phyloP scores from a whole-genome alignment of 2,797 vertebrate genomes.

The Myotis myotis region DNA sequence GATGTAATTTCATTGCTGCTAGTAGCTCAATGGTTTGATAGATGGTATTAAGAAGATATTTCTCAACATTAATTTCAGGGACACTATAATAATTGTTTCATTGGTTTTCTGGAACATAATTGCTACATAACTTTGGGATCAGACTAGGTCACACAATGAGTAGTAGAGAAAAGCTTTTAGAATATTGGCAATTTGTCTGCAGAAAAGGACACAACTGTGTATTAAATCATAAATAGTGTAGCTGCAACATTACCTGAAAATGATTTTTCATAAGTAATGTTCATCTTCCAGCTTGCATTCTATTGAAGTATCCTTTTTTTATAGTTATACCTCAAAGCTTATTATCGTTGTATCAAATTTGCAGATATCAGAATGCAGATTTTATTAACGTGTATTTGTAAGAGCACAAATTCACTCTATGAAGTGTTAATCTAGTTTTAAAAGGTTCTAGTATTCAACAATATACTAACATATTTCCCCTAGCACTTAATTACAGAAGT shows the following conservation, averaged over 20 bases:
- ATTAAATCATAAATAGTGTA: not conserved
- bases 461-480: not conserved
- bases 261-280: not conserved
- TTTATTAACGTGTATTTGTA: not conserved
- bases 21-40: slow-evolving; percentile 4
- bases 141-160: not conserved
- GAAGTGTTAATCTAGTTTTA: not conserved
- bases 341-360: not conserved
- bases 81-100: not conserved
- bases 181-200: not conserved
- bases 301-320: not conserved
- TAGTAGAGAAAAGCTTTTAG: not conserved
- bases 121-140: not conserved
- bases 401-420: not conserved
- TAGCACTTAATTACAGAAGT: not conserved
- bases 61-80: slow-evolving; percentile 11
- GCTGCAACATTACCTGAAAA: not conserved
- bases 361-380: not conserved
- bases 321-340: not conserved
- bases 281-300: not conserved
- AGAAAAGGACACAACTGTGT: not conserved
- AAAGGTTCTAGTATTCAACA: slow-evolving; percentile 13
- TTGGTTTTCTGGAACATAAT: slow-evolving; percentile 21
- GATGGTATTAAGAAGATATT: slow-evolving; percentile 11
- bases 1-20: not conserved